Evolutionary conservation across 2,797 vertebrate genomes (phyloP).

Genomic region (Spea hammondii): DNA sequence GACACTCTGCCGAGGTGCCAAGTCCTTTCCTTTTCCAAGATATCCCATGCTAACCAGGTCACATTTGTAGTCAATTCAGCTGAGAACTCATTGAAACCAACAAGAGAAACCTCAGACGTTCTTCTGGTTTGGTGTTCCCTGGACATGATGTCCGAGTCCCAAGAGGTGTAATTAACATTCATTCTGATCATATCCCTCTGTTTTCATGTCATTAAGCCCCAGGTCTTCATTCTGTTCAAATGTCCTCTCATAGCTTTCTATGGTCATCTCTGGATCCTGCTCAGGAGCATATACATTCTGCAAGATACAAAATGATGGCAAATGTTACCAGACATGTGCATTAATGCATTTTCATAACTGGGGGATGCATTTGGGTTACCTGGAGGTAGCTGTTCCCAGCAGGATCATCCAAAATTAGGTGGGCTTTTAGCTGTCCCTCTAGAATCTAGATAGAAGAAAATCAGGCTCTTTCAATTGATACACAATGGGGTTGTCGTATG

Average conservation of each 20-base stretch:
- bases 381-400: conserved; percentile 96
- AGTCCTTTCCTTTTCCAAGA: no score
- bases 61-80: no score
- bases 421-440: conserved; percentile 68
- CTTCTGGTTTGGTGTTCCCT: no score
- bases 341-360: no score
- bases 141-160: background rate
- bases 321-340: background rate
- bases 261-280: conserved; percentile 82
- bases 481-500: no score
- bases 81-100: no score
- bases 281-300: conserved; percentile 92
- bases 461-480: no score
- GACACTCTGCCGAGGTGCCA: no score
- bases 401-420: conserved; percentile 85
- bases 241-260: conserved; percentile 77
- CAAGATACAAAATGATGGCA: background rate
- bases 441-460: conserved; percentile 63
- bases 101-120: no score
- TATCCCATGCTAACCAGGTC: no score
- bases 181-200: conserved; percentile 75
- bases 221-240: conserved; percentile 92
- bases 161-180: background rate
- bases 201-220: conserved; percentile 94
- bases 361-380: conserved; percentile 59